Evolutionary conservation across 2,888 invertebrate species (phyloP), one percentile per base, ranked within the genome.

Genomic region (Phlogophora meticulosa): DNA sequence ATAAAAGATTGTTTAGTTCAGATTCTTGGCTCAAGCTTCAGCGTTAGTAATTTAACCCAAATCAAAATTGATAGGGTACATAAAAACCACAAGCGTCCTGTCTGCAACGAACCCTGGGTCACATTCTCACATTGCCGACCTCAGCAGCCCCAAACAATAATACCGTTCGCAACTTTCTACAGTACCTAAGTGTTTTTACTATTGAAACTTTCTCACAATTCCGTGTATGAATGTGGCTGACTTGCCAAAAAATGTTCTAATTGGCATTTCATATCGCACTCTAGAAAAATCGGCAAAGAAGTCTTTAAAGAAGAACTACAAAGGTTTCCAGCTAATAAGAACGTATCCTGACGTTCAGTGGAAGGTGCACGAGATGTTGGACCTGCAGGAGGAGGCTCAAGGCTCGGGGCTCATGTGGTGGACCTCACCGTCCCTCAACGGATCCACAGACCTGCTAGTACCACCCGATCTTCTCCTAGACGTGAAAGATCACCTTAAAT

Each of bases 391-490:
- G 46, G 96, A 96, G 13, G 94, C 94, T 0, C 93, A 94, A 51
- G 95, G 94, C 0, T 95, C 95, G 0, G 96, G 94, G 0, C 55
- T 96, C 11, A 95, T 93, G 94, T 96, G 96, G 96, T 96, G 96
- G 96, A 93, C 95, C 0, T 70, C 89, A 22, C 96, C 96, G 0
- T 92, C 95, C 0, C 83, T 95, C 7, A 95, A 95, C 60, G 92
- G 96, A 7, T 94, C 97, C 7, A 96, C 97, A 0, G 98, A 98
- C 86, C 93, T 98, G 5, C 96, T 98, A 55, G 96, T 98, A 13
- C 96, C 98, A 0, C 97, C 98, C 1, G 96, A 96, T 69, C 94
- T 97, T 62, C 91, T 97, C 3, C 87, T 86, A 4, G 96, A 97
- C 61, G 92, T 97, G 4, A 96, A 96, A 82, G 96, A 96, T 46